These are phyloP conservation scores for Allophyes oxyacanthae DNA, from an alignment of 2,888 invertebrate genomes.

Conservation along the genomic window DNA sequence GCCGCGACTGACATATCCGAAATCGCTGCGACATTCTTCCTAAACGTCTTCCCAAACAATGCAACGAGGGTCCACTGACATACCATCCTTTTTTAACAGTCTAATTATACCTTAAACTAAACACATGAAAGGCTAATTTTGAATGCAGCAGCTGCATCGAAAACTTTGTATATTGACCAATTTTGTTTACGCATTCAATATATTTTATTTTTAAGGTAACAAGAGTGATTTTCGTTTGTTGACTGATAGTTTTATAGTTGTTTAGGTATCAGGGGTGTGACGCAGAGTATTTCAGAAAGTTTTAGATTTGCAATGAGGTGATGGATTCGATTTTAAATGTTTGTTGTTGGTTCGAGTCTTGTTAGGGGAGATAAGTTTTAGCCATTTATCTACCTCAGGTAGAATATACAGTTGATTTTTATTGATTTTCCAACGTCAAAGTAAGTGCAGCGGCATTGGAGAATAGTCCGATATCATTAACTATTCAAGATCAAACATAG, in stretches of 20 bases:
- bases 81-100: slow-evolving; percentile 29
- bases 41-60: slow-evolving; percentile 80
- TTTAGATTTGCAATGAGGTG: slow-evolving; percentile 72
- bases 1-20: slow-evolving; percentile 84
- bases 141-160: not conserved
- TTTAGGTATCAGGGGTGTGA: slow-evolving; percentile 47
- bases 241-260: slow-evolving; percentile 26
- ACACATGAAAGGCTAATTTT: slow-evolving; percentile 10
- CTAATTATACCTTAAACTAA: not conserved
- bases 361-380: slow-evolving; percentile 52
- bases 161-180: slow-evolving; percentile 34
- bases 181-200: slow-evolving; percentile 24
- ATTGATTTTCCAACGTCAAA: not conserved
- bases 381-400: slow-evolving; percentile 23
- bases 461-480: no score
- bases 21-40: slow-evolving; percentile 85
- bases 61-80: slow-evolving; percentile 70
- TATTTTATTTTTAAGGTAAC: slow-evolving; percentile 42
- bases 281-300: slow-evolving; percentile 66
- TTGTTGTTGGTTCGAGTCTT: slow-evolving; percentile 70
- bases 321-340: slow-evolving; percentile 79
- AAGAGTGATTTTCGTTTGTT: slow-evolving; percentile 57
- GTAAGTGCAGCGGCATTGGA: no score
- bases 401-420: not conserved
- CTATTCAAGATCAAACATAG: no score